Base-by-base conservation (phyloP, 2,113 vertebrate genomes). In the Todiramphus chloris region DNA sequence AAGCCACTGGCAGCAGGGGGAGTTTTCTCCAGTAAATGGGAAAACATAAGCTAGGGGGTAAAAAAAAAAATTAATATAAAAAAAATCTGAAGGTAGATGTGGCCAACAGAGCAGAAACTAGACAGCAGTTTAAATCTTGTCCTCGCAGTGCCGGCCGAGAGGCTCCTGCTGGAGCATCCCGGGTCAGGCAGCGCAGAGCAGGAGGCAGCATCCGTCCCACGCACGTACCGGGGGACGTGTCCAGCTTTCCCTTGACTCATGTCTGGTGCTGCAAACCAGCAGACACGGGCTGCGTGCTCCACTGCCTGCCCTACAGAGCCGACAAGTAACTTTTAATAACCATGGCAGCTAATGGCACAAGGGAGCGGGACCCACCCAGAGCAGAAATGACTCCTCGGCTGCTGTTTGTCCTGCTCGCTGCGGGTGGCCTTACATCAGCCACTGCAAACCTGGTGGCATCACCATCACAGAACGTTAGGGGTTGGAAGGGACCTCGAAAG, bases 191-290 rank as follows among this genome's bases (percentile, higher is more conserved):
- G 62, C 0, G 6, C 86, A 14, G 77, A 77, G 77, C 83, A 78
- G 77, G 70, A 83, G 77, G 64, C 92, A 85, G 81, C 21, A 0
- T 10, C 56, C 28, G 2, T 73, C 55, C 83, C 90, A 64, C 48
- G 13, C 90, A 82, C 66, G 16, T 72, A 72, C 24, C 2, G 1
- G 48, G 27, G 46, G 74, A 35, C 0, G 0, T 2, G 35, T 59
- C 88, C 92, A 83, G 90, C 70, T 95, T 87, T 66, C 85, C 93
- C 88, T 82, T 94, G 94, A 66, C 94, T 94, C 89, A 56, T 4
- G 77, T 70, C 83, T 84, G 91, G 50, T 21, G 43, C 80, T 75
- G 56, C 35, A 66, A 74, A 43, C 27, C 80, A 48, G 56, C 80
- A 94, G 73, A 27, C 46, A 10, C 0, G 1, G 48, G 44, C 83